Conservation (phyloP, 1,140 invertebrate genomes). For the Plectus sambesii region DNA sequence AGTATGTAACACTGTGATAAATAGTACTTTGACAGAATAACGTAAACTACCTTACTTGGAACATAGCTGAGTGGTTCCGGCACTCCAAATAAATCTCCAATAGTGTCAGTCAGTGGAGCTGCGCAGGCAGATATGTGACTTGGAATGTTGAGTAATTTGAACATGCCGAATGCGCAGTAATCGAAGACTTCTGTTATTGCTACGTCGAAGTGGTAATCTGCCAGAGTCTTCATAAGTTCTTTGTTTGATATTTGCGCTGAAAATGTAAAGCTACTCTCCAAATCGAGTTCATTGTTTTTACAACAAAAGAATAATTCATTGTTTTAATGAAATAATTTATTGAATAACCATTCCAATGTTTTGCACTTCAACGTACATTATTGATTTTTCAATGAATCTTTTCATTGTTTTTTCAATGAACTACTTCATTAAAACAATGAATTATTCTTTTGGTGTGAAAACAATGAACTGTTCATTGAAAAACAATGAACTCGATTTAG, state of each 20-base stretch:
- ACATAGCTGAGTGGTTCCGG: background rate
- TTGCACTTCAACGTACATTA: too few relatives aligned
- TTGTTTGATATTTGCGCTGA: background rate
- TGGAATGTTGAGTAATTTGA: constrained; percentile 8
- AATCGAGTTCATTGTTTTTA: too few relatives aligned
- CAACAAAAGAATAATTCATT: too few relatives aligned
- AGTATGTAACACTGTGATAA: background rate
- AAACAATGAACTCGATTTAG: too few relatives aligned
- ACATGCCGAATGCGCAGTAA: constrained; percentile 4
- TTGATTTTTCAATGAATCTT: too few relatives aligned
- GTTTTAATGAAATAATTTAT: too few relatives aligned
- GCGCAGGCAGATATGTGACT: constrained; percentile 8
- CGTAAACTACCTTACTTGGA: background rate
- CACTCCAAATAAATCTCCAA: background rate
- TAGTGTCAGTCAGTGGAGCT: background rate
- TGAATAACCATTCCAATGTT: too few relatives aligned
- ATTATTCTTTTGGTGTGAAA: too few relatives aligned
- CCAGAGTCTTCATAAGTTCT: constrained; percentile 8
- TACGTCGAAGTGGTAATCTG: constrained; percentile 9
- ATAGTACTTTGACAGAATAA: background rate
- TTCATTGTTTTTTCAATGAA: too few relatives aligned
- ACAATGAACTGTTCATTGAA: too few relatives aligned
- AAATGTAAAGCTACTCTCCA: too few relatives aligned
- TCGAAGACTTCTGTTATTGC: constrained; percentile 8
- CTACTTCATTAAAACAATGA: too few relatives aligned